Conservation (phyloP, 2,888 invertebrate species). For the Phyllotreta cruciferae region DNA sequence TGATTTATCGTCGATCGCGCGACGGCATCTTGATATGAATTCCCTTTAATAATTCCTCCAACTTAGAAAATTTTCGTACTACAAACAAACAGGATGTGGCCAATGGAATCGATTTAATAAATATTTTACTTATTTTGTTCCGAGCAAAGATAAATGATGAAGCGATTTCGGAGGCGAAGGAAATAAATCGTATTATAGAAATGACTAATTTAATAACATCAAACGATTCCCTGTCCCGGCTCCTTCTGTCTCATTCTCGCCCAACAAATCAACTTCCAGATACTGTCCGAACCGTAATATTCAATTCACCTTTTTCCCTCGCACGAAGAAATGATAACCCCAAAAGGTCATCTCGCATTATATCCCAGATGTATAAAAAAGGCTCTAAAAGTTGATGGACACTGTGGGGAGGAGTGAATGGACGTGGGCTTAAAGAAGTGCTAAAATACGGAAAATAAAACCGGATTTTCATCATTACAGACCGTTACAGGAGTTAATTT, state of each 20-base stretch:
- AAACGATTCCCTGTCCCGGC: no score
- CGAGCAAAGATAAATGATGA: neutral
- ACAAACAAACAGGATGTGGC: no score
- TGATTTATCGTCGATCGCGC: no score
- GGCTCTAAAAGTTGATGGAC: no score
- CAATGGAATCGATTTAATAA: no score
- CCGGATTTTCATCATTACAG: neutral
- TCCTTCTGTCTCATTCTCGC: neutral
- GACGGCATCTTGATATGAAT: no score
- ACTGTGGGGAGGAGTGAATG: no score
- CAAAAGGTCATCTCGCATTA: neutral
- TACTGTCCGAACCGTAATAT: conserved; percentile 11
- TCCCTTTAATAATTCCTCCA: no score
- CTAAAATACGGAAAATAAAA: neutral
- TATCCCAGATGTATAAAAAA: conserved; percentile 8
- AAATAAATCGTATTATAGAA: conserved; percentile 1
- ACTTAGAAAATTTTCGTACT: no score
- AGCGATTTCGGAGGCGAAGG: neutral
- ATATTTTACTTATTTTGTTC: neutral
- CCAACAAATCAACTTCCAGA: neutral
- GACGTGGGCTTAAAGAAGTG: neutral
- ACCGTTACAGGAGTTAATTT: neutral
- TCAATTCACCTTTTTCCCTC: conserved; percentile 6
- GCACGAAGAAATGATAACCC: conserved; percentile 7
- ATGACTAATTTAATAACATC: conserved; percentile 1